Percentiles rank a stretch among this genome's conserved stretches.
Conservation (phyloP, 2,888 invertebrate species). For the Athripsodes cinereus region DNA sequence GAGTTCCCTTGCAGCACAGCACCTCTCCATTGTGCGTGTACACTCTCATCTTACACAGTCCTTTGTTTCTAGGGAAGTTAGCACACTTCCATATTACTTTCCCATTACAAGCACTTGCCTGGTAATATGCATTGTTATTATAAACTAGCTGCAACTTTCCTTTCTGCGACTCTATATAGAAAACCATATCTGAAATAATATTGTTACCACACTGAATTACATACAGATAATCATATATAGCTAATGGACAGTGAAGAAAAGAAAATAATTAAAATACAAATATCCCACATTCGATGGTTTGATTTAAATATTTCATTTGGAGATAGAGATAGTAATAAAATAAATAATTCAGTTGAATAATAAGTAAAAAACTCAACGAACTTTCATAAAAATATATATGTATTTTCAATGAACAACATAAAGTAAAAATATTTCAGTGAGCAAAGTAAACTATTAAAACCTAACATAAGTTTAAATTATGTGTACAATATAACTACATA, state of each 20-base stretch:
- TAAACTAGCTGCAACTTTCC: slow-evolving; percentile 13
- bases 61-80: slow-evolving; percentile 9
- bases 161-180: slow-evolving; percentile 14
- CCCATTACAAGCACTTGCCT: neutral
- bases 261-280: neutral
- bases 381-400: too few relatives aligned
- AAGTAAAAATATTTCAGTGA: too few relatives aligned
- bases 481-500: too few relatives aligned
- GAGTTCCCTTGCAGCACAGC: slow-evolving; percentile 1
- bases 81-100: slow-evolving; percentile 16
- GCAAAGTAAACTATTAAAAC: too few relatives aligned
- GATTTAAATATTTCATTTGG: neutral
- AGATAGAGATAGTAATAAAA: too few relatives aligned
- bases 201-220: too few relatives aligned
- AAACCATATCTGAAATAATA: slow-evolving; percentile 3
- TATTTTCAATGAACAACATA: too few relatives aligned
- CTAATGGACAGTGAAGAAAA: too few relatives aligned
- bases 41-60: slow-evolving; percentile 8
- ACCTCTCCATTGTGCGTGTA: slow-evolving; percentile 6
- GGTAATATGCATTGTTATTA: slow-evolving; percentile 8
- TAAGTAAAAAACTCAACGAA: neutral
- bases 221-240: too few relatives aligned
- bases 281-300: neutral
- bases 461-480: too few relatives aligned
- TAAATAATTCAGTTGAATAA: neutral